Evolutionary conservation across 2,797 vertebrate genomes (phyloP).

Genomic region (Leuciscus waleckii): DNA sequence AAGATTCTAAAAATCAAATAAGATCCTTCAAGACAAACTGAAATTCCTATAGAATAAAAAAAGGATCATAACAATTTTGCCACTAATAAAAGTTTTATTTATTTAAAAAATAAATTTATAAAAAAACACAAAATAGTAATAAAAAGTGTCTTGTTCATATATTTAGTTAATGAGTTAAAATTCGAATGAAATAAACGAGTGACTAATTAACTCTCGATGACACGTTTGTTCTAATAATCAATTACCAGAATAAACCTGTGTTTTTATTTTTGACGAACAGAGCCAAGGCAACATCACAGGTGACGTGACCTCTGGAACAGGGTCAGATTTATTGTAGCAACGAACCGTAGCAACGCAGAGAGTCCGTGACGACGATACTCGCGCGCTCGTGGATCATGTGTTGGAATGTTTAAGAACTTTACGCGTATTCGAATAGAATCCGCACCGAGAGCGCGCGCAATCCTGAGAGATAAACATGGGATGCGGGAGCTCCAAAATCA

Average conservation of each 20-base stretch:
- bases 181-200: neutral
- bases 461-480: constrained; percentile 69
- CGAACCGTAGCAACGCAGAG: constrained; percentile 74
- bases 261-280: constrained; percentile 10
- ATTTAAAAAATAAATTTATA: too few species aligned
- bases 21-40: neutral
- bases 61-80: too few species aligned
- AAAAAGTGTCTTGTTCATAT: neutral
- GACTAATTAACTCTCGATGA: neutral
- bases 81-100: too few species aligned
- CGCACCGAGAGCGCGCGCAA: neutral
- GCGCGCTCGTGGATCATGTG: constrained; percentile 49
- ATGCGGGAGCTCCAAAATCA: constrained; percentile 71
- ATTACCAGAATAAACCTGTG: neutral
- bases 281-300: constrained; percentile 24
- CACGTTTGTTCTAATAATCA: neutral
- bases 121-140: neutral
- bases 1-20: too few species aligned
- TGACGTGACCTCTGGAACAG: constrained; percentile 49
- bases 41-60: too few species aligned
- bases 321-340: constrained; percentile 84
- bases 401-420: constrained; percentile 70
- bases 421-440: constrained; percentile 13
- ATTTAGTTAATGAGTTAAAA: neutral
- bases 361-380: constrained; percentile 64